phyloP scores from a whole-genome alignment of 2,113 vertebrate species.

The Pycnonotus jocosus region DNA sequence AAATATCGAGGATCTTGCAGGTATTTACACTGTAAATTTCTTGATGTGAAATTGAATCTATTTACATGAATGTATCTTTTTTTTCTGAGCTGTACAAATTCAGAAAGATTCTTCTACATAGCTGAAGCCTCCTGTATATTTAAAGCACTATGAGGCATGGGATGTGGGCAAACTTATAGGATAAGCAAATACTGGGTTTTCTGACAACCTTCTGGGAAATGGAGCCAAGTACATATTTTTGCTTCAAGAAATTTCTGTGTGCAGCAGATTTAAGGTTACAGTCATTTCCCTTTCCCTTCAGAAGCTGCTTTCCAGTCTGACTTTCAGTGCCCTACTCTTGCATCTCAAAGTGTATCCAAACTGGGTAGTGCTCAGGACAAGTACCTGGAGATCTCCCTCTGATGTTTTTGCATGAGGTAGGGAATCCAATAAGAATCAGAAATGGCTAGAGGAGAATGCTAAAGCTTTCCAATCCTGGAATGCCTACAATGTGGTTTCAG shows the following conservation, averaged over 20 bases:
- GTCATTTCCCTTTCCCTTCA: neutral
- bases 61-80: neutral
- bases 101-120: neutral
- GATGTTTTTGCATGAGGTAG: neutral
- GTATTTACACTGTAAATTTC: neutral
- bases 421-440: neutral
- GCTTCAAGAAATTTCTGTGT: neutral
- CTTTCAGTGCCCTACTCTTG: neutral
- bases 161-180: neutral
- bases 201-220: neutral
- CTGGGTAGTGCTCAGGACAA: neutral
- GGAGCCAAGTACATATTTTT: neutral
- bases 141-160: neutral
- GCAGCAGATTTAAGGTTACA: neutral
- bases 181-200: neutral
- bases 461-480: neutral
- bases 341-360: neutral
- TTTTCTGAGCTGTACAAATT: neutral
- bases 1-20: neutral
- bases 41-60: neutral
- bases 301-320: neutral
- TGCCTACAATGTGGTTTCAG: neutral
- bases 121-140: neutral
- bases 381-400: neutral
- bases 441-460: neutral